These are phyloP conservation scores for Ammodytes marinus DNA, from an alignment of 2,113 vertebrate genomes.

Conservation along the genomic window DNA sequence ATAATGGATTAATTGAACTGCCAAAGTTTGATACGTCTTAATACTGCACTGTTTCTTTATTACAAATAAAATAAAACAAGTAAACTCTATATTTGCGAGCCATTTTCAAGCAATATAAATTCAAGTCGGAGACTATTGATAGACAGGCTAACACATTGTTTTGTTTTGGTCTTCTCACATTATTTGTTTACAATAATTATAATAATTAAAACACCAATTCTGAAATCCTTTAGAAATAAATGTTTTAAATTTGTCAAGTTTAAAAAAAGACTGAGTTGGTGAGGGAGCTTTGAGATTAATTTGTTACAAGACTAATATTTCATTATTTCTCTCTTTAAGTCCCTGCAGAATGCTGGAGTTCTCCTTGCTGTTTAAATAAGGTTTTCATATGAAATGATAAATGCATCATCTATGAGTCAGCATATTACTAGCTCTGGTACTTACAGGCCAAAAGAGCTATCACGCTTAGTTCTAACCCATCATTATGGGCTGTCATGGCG, in stretches of 20 bases:
- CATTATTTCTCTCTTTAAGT: neutral
- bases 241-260: neutral
- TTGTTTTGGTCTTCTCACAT: no score
- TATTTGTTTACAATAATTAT: no score
- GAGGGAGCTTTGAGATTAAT: neutral
- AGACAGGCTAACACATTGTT: no score
- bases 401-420: neutral
- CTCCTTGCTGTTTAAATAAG: neutral
- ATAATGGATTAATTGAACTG: neutral
- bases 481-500: neutral
- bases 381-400: neutral
- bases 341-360: no score
- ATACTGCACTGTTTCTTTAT: no score
- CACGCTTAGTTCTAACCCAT: neutral
- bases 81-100: no score
- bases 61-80: no score
- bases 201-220: constrained; percentile 32
- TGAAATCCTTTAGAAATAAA: neutral
- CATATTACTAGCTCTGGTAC: neutral
- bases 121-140: no score
- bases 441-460: neutral
- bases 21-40: neutral
- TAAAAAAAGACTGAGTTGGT: neutral
- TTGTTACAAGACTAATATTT: neutral
- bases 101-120: no score